Percentiles rank a stretch among this genome's conserved stretches.
phyloP scores from a whole-genome alignment of 1,140 invertebrate species.

The Anastrepha ludens region DNA sequence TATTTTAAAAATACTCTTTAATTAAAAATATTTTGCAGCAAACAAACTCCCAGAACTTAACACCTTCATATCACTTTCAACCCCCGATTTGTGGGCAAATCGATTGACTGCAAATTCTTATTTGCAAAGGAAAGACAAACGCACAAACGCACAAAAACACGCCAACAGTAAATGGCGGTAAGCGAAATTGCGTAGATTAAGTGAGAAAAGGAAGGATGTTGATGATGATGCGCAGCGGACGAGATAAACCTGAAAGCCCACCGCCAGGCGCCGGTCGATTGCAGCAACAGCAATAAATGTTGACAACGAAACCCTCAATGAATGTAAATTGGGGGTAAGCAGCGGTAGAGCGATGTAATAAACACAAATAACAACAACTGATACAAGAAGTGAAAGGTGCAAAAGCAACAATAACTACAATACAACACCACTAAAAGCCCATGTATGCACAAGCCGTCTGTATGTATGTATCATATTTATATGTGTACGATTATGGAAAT shows the following conservation, averaged over 20 bases:
- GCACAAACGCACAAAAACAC: too few relatives aligned
- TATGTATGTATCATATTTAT: background rate
- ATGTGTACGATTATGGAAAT: background rate
- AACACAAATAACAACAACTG: too few relatives aligned
- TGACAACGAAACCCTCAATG: conserved; percentile 10
- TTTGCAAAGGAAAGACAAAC: too few relatives aligned
- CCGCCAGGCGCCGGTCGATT: background rate
- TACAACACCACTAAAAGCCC: background rate
- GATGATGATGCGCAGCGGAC: background rate
- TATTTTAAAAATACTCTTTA: too few relatives aligned
- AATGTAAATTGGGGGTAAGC: background rate
- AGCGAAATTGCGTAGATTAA: background rate
- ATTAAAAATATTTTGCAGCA: too few relatives aligned
- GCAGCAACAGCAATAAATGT: background rate
- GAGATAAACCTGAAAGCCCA: background rate
- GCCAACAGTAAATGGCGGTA: background rate
- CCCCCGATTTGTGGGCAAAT: background rate
- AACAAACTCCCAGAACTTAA: too few relatives aligned
- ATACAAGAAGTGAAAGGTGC: background rate
- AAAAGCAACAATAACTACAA: background rate
- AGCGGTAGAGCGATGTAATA: background rate
- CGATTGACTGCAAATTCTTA: background rate
- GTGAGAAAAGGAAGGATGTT: background rate
- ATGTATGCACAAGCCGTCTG: background rate
- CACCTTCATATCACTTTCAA: background rate